Evolutionary conservation across 1,140 invertebrate genomes (phyloP), one percentile per base, ranked within the genome.

Genomic region (Frieseomelitta varia): DNA sequence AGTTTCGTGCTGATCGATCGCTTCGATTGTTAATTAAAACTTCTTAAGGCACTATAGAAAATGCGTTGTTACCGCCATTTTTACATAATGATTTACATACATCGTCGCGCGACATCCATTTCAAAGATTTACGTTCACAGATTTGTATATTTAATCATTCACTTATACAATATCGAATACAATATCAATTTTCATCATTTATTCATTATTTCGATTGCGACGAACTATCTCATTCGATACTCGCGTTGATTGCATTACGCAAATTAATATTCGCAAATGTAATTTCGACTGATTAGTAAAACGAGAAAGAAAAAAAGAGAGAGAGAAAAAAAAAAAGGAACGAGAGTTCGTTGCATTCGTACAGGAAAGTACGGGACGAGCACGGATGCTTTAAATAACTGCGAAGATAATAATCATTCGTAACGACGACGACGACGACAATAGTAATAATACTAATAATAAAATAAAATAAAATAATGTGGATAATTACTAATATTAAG

Each of bases 351-450:
- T 83, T 83, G 75, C 80, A 80, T 69, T 72, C 27, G 79, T 80
- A 83, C 14, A 68, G 39, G 76, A 24, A 68, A 51, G 12, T 61
- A 61, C 24, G 74, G 47, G 71, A 58, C 34, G 58, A 58, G 27
- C 24, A n/a, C 58, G 30, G 53, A 89, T 85, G 61, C n/a, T 87
- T 90, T 89, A 87, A 90, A 89, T 82, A 87, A 85, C 72, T 56
- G 56, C 79, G 77, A 84, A 67, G 27, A 68, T 81, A 88, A 67
- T 71, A 84, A 58, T 77, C 39, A 24, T 71, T 58, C 56, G 73
- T 85, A 65, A 78, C 73, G 24, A 65, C 53, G 55, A 71, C 67
- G 68, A 58, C 78, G 65, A 74, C 58, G 19, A n/a, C n/a, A n/a
- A 58, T 84, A 79, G 56, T 84, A 65, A 74, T 65, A 30, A 53